Conservation (phyloP, 2,888 invertebrate species). For the Macrosoma leucophasiata region DNA sequence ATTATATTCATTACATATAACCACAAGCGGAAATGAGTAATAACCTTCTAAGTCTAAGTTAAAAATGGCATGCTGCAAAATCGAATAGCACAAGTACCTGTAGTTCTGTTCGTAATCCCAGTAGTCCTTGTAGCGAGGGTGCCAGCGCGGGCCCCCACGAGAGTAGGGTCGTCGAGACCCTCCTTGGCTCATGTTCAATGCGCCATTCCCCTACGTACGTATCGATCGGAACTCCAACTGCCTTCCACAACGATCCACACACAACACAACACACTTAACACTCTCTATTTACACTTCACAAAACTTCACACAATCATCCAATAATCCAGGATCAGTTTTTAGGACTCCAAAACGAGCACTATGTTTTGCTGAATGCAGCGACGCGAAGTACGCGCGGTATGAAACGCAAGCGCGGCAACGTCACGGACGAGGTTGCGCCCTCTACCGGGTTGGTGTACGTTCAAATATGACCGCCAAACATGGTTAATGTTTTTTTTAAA, state of each 20-base stretch:
- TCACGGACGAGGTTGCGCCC: slow-evolving; percentile 34
- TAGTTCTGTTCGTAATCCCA: slow-evolving; percentile 72
- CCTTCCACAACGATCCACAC: slow-evolving; percentile 29
- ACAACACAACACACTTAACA: slow-evolving; percentile 34
- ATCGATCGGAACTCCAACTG: slow-evolving; percentile 54
- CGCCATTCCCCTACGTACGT: slow-evolving; percentile 55
- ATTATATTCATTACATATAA: too few species aligned
- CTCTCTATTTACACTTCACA: slow-evolving; percentile 54
- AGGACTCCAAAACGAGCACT: slow-evolving; percentile 40
- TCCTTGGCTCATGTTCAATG: slow-evolving; percentile 64
- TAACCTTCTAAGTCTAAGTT: neutral
- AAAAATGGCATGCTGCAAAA: neutral
- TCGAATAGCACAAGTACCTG: slow-evolving; percentile 36
- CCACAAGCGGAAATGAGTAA: too few species aligned
- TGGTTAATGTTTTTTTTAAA: too few species aligned
- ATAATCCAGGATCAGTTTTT: slow-evolving; percentile 30
- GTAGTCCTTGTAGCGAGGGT: slow-evolving; percentile 71
- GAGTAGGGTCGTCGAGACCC: slow-evolving; percentile 66
- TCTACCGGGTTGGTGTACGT: slow-evolving; percentile 37
- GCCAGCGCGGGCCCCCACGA: slow-evolving; percentile 68
- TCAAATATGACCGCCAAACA: slow-evolving; percentile 58
- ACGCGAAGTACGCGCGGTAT: slow-evolving; percentile 56
- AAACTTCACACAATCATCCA: slow-evolving; percentile 41
- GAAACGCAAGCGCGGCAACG: slow-evolving; percentile 51
- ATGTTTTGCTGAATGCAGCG: slow-evolving; percentile 49